These are phyloP conservation scores for Andrena cerasifolii DNA, from an alignment of 1,140 invertebrate genomes.

Conservation along the genomic window DNA sequence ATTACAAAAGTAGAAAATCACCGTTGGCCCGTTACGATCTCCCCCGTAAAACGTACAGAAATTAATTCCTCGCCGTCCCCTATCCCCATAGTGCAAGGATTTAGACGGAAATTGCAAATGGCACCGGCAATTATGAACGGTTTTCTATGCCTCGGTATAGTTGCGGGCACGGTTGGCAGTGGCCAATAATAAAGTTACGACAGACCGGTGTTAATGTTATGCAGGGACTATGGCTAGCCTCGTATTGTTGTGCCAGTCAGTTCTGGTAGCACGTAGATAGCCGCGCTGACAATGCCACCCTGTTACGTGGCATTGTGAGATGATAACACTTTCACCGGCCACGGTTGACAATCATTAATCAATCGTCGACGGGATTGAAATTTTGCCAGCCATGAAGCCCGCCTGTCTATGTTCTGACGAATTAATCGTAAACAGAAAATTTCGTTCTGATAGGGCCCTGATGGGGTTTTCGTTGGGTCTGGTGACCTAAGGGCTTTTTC, in stretches of 20 bases:
- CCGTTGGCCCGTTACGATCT: not conserved
- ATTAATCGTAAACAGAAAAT: not conserved
- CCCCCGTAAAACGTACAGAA: not conserved
- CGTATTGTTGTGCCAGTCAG: conserved; percentile 43
- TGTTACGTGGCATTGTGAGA: not conserved
- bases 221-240: conserved; percentile 6
- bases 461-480: too few species aligned
- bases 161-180: not conserved
- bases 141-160: conserved; percentile 15
- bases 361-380: not conserved
- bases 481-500: too few species aligned
- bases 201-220: conserved; percentile 47
- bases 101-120: not conserved
- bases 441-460: too few species aligned
- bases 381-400: too few species aligned
- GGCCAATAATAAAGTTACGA: conserved; percentile 48
- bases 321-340: not conserved
- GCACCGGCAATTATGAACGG: conserved; percentile 19
- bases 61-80: not conserved
- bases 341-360: not conserved
- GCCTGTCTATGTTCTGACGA: not conserved
- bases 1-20: conserved; percentile 9
- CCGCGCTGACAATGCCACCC: not conserved
- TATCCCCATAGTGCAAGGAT: too few species aligned
- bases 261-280: conserved; percentile 22